Base-by-base conservation (phyloP, 2,113 vertebrate species). In the Microcebus lehilahytsara region DNA sequence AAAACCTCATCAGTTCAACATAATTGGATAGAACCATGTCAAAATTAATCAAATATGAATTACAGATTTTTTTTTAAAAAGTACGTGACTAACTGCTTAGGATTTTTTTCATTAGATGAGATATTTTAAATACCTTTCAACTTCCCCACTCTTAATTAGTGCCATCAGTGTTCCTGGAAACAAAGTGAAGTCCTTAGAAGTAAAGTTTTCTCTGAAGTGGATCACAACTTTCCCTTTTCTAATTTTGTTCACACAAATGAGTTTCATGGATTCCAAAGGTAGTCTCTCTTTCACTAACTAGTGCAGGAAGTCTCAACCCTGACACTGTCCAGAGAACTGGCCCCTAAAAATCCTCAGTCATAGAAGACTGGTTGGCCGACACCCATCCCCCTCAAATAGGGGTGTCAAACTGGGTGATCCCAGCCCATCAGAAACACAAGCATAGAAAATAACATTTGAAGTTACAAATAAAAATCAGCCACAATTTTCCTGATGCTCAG, bases 31-130 rank as follows among this genome's bases (percentile, higher is more conserved):
- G 95, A 97, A 89, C 78, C 58, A 84, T 95, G 95, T 94, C 96
- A 97, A 89, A 97, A 96, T 97, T 95, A 93, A 91, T 93, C 91
- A 96, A 95, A 95, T 93, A 97, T 87, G 83, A 97, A 93, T 97
- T 97, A 94, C 69, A 92, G 34, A 88, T 64, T 79, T 92, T 91
- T 95, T 8, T 95, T 6, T 12, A 56, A 90, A 69, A 89, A 77
- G 46, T 30, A 85, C 74, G 85, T 91, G 93, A 93, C 83, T 96
- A 97, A 94, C 66, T 89, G 71, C 86, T 95, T 96, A 83, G 72
- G 20, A 6, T 32, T 93, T 97, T 91, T 58, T 93, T 64, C 53
- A 96, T 49, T 96, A 88, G 32, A 42, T 94, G 19, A 96, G 69
- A n/a, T 85, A 95, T 83, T 96, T 97, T 80, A 92, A 97, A 95